Conservation (phyloP, 35 echinoderm and acorn worm species). For the Lytechinus pictus region DNA sequence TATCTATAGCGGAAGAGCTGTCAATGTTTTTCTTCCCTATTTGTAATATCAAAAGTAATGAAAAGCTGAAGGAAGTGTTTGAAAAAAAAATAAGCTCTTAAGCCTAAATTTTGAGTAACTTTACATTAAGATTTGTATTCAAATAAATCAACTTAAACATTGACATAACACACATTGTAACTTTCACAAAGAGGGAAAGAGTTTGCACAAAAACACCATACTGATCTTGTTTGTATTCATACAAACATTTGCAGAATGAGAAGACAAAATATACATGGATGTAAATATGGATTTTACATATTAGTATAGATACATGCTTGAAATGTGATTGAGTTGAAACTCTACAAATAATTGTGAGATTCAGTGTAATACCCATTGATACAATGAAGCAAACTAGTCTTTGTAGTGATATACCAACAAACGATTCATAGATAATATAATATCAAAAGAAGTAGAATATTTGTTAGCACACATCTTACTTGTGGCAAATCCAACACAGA, state of each 20-base stretch:
- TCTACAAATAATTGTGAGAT: neutral
- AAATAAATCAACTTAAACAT: neutral
- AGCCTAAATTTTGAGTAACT: no score
- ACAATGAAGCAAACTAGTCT: no score
- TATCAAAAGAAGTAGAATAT: neutral
- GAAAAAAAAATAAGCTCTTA: no score
- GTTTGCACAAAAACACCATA: neutral
- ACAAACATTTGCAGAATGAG: neutral
- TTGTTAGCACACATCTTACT: neutral
- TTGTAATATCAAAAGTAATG: no score
- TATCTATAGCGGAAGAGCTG: no score
- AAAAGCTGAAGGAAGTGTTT: no score
- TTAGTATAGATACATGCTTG: neutral
- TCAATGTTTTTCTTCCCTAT: no score
- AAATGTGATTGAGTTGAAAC: neutral
- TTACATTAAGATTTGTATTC: no score
- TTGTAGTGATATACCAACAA: neutral
- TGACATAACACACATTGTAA: neutral
- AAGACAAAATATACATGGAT: neutral
- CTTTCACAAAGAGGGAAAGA: neutral
- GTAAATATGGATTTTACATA: neutral
- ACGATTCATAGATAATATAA: neutral
- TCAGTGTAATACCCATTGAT: neutral
- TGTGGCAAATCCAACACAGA: neutral
- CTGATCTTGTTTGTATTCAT: neutral